A percentile compares a stretch with the other conserved stretches of the same genome.
Conservation (phyloP, 2,797 vertebrate species). For the Thripadectes ignobilis region DNA sequence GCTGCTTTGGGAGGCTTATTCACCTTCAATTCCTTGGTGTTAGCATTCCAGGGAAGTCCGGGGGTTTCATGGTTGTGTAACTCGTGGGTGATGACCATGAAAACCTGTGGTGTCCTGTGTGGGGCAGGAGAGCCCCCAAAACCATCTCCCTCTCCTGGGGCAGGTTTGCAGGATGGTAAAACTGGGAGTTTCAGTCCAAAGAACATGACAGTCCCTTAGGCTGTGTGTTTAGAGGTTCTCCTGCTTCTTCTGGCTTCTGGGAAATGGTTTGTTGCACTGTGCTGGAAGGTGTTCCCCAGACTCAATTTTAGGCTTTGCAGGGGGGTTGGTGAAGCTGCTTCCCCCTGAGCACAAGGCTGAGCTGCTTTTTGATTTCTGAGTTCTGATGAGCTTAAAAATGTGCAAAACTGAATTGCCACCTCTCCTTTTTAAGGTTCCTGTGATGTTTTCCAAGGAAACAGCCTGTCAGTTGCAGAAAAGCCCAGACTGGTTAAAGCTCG, state of each 20-base stretch:
- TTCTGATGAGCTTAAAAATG: neutral
- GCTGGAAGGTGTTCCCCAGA: neutral
- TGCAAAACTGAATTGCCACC: neutral
- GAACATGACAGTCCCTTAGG: fast-evolving
- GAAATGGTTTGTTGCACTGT: fast-evolving
- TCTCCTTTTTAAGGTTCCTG: neutral
- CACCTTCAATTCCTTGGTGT: neutral
- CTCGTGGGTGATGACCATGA: neutral
- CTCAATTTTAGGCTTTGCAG: fast-evolving
- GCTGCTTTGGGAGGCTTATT: neutral
- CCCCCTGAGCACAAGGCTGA: fast-evolving
- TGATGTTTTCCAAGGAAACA: neutral
- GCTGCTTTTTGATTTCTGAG: neutral
- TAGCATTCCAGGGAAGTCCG: neutral
- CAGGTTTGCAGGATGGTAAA: neutral
- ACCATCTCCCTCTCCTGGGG: neutral
- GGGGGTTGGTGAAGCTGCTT: neutral
- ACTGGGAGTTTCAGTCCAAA: no score
- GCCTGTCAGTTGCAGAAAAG: neutral
- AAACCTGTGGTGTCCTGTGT: fast-evolving
- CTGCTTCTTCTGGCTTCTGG: neutral
- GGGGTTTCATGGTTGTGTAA: fast-evolving
- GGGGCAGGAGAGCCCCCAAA: neutral
- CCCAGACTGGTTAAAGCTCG: neutral
- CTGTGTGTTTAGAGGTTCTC: fast-evolving